These are phyloP conservation scores for Antigone vipio DNA, from an alignment of 2,113 vertebrate species.

Conservation along the genomic window DNA sequence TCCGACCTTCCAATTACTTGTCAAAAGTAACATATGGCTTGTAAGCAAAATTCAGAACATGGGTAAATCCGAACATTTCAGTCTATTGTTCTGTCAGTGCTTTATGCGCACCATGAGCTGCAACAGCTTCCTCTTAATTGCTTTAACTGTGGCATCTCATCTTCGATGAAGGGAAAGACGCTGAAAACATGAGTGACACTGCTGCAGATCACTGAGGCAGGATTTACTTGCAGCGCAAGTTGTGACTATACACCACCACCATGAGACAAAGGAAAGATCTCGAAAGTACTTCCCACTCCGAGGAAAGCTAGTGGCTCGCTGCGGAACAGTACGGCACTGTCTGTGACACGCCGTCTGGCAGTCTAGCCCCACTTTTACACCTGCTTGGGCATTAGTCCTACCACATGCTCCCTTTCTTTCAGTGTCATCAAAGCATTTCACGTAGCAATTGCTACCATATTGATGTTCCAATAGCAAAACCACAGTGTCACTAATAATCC, in stretches of 20 bases:
- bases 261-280: not conserved
- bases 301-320: not conserved
- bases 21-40: not conserved
- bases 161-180: not conserved
- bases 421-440: not conserved
- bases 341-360: not conserved
- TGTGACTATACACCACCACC: not conserved
- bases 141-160: not conserved
- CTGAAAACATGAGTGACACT: not conserved
- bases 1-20: not conserved
- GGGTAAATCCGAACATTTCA: not conserved
- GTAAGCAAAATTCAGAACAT: not conserved
- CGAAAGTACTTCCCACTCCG: not conserved
- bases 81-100: not conserved
- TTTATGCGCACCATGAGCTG: not conserved
- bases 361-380: not conserved
- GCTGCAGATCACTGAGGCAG: not conserved
- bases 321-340: rapidly evolving
- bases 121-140: not conserved
- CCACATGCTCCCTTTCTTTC: not conserved
- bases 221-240: not conserved
- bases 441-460: not conserved
- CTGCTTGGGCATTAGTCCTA: not conserved
- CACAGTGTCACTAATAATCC: not conserved
- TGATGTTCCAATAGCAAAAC: not conserved